Percentiles rank a stretch among this genome's conserved stretches.
Conservation (phyloP, 2,113 vertebrate species). For the Bubo blakistoni region DNA sequence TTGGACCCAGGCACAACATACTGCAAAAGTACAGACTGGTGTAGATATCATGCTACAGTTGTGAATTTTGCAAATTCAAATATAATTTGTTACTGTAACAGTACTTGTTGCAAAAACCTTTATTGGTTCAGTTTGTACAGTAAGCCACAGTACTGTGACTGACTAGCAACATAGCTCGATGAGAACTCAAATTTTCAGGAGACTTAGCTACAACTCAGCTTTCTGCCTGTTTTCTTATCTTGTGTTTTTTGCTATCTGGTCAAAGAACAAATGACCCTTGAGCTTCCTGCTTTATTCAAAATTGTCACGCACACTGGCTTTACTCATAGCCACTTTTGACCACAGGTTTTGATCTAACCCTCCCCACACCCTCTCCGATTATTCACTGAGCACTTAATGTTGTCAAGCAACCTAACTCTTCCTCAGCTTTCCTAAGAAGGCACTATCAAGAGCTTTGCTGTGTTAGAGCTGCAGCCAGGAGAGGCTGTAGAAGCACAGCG, state of each 20-base stretch:
- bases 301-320: not conserved
- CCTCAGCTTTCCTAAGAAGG: not conserved
- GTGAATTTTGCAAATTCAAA: not conserved
- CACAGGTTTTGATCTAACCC: not conserved
- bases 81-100: not conserved
- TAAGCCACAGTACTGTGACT: not conserved
- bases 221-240: not conserved
- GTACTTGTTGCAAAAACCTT: not conserved
- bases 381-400: not conserved
- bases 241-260: not conserved
- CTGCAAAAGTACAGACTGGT: not conserved
- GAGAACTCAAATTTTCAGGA: not conserved
- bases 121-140: not conserved
- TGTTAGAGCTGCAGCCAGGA: not conserved
- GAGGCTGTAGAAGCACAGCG: not conserved
- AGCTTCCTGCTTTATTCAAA: not conserved
- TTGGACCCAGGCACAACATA: not conserved
- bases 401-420: not conserved
- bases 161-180: rapidly evolving
- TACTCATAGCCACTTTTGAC: not conserved
- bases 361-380: not conserved
- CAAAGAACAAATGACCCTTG: not conserved
- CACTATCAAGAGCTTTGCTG: not conserved
- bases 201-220: not conserved
- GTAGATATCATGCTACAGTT: not conserved